A percentile compares a stretch with the other conserved stretches of the same genome.
These are phyloP conservation scores for Brenthis hecate DNA, from an alignment of 2,888 invertebrate genomes.

Conservation along the genomic window DNA sequence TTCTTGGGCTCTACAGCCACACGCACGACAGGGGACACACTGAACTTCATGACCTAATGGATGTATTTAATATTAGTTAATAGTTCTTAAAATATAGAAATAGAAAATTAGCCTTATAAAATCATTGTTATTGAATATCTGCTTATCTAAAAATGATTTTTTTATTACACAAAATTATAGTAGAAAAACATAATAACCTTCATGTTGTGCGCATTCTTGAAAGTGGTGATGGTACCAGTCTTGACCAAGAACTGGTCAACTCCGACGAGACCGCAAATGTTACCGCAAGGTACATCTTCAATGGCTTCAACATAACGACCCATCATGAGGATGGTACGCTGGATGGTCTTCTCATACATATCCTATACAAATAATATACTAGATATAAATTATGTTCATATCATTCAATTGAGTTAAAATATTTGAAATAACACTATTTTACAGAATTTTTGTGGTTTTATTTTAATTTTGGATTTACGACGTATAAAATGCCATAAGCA, in stretches of 20 bases:
- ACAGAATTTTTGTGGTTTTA: too few relatives aligned
- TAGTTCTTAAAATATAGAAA: too few relatives aligned
- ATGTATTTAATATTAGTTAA: neutral
- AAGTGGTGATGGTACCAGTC: conserved; percentile 99
- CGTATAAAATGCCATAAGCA: too few relatives aligned
- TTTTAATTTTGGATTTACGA: too few relatives aligned
- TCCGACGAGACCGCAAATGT: conserved; percentile 99
- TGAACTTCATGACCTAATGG: conserved; percentile 99
- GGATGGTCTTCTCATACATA: conserved; percentile 99
- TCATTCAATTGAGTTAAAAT: too few relatives aligned
- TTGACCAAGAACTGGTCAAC: conserved; percentile 99
- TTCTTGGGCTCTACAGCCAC: conserved; percentile 99
- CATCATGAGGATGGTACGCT: conserved; percentile 99
- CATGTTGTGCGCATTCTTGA: conserved; percentile 99
- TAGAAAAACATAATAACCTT: conserved; percentile 71
- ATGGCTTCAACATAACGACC: conserved; percentile 99
- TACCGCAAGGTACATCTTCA: conserved; percentile 99
- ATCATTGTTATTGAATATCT: too few relatives aligned
- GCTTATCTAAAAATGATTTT: neutral
- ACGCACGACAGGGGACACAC: conserved; percentile 99
- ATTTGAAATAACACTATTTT: too few relatives aligned
- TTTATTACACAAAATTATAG: neutral
- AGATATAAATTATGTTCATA: neutral
- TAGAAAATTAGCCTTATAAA: too few relatives aligned
- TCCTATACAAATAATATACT: conserved; percentile 78